Percentiles rank a stretch among this genome's conserved stretches.
Conservation (phyloP, 2,797 vertebrate species). For the Hipposideros larvatus region DNA sequence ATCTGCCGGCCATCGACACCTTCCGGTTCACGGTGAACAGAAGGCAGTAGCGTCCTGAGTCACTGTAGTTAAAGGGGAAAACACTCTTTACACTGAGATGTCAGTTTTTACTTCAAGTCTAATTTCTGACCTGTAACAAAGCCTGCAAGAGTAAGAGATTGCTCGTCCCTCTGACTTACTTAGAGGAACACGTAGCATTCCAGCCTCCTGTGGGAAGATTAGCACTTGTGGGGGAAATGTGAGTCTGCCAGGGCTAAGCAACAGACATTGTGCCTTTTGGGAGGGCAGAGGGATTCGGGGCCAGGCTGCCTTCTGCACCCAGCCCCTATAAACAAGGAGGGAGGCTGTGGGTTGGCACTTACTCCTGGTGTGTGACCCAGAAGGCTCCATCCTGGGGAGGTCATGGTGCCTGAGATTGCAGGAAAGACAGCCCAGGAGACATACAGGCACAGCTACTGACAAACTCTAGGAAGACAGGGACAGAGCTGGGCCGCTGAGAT, state of each 20-base stretch:
- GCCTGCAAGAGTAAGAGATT: neutral
- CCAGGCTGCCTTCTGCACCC: neutral
- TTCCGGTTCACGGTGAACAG: neutral
- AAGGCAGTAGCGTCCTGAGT: neutral
- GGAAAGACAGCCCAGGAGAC: no score
- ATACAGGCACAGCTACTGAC: neutral
- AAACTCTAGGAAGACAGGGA: neutral
- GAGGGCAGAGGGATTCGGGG: neutral
- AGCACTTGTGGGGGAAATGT: slow-evolving; percentile 57
- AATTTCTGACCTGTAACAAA: slow-evolving; percentile 47
- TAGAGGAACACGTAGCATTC: neutral
- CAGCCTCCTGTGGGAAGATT: slow-evolving; percentile 33
- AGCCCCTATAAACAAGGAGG: neutral
- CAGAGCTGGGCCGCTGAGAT: neutral
- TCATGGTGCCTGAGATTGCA: neutral
- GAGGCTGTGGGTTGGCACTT: neutral
- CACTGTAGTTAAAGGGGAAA: neutral
- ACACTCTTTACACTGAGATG: neutral
- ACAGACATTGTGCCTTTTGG: neutral
- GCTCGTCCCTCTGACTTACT: slow-evolving; percentile 13
- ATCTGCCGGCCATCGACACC: fast-evolving
- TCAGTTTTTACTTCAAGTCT: neutral
- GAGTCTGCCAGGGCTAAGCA: slow-evolving; percentile 59
- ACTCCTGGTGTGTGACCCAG: neutral
- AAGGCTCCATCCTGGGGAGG: neutral